Base-by-base conservation (phyloP, 2,797 vertebrate genomes). In the Synaphobranchus kaupii region DNA sequence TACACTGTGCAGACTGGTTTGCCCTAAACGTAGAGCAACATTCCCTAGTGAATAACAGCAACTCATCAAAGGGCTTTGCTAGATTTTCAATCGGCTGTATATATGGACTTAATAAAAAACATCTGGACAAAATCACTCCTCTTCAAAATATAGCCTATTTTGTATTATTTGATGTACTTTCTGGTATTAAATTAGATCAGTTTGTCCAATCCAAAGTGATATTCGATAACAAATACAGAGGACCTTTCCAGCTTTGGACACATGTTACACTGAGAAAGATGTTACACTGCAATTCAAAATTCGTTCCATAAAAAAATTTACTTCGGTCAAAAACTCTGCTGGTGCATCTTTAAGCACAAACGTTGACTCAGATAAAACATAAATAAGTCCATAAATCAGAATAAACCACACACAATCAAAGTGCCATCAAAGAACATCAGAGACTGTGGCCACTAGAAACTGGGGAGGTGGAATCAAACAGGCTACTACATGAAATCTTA, bases 401-500 rank as follows among this genome's bases (percentile, higher is more conserved):
- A 17, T 56, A 13, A 25, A 25, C 71, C 50, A 4, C 63, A 52
- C 17, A 56, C 68, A 83, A 84, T 31, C 28, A 34, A 84, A 84
- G 15, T 48, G 52, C 25, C 52, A 78, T 47, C 39, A 34, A 34
- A 80, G 50, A 9, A 39, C 47, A 84, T 31, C 66, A 25, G 54
- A 73, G n/a, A 39, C 0, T 1, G 28, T 4, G 25, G 60, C 60
- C 60, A 71, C n/a, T 25, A 22, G 66, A 66, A 73, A n/a, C 63
- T 71, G 66, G 50, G 66, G 47, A 44, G 17, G 34, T 47, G 25
- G 28, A 76, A 48, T 25, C 12, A 20, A 47, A 76, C 85, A 31
- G 71, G 71, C 28, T 86, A n/a, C 85, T 34, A 31, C 83, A 63
- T 39, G 83, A 39, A 63, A 39, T 84, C 54, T 54, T 31, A 60